These are phyloP conservation scores for Patella ulyssiponensis DNA, from an alignment of 2,888 invertebrate species.

Conservation along the genomic window DNA sequence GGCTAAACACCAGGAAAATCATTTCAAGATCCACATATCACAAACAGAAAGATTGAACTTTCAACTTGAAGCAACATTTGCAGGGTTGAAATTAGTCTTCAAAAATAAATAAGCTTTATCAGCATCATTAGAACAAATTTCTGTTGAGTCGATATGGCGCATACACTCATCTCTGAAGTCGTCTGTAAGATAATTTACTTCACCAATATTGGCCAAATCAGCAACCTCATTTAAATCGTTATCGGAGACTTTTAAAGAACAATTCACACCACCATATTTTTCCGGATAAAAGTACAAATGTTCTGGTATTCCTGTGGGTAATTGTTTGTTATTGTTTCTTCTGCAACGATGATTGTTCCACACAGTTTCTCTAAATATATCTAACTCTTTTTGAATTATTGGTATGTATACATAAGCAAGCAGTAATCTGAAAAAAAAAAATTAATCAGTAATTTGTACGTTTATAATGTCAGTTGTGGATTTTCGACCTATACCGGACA, in stretches of 20 bases:
- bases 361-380: neutral
- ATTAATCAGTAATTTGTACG: too few relatives aligned
- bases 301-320: neutral
- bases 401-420: slow-evolving; percentile 8
- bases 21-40: too few relatives aligned
- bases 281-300: neutral
- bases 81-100: neutral
- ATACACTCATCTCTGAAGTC: slow-evolving; percentile 1
- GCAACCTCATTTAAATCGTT: neutral
- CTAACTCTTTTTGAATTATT: slow-evolving; percentile 1
- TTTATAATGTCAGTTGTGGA: too few relatives aligned
- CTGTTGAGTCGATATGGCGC: neutral
- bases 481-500: too few relatives aligned
- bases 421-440: slow-evolving; percentile 2
- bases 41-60: too few relatives aligned
- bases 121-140: slow-evolving; percentile 2
- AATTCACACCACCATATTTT: slow-evolving; percentile 1
- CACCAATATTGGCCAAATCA: neutral
- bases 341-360: slow-evolving; percentile 6
- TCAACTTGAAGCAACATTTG: too few relatives aligned
- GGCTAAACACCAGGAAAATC: too few relatives aligned
- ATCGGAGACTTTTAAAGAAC: neutral
- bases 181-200: neutral
- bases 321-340: neutral
- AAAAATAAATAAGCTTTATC: slow-evolving; percentile 6